Percentiles rank a stretch among this genome's conserved stretches.
These are phyloP conservation scores for Conchocele bisecta DNA, from an alignment of 2,888 invertebrate species.

Conservation along the genomic window DNA sequence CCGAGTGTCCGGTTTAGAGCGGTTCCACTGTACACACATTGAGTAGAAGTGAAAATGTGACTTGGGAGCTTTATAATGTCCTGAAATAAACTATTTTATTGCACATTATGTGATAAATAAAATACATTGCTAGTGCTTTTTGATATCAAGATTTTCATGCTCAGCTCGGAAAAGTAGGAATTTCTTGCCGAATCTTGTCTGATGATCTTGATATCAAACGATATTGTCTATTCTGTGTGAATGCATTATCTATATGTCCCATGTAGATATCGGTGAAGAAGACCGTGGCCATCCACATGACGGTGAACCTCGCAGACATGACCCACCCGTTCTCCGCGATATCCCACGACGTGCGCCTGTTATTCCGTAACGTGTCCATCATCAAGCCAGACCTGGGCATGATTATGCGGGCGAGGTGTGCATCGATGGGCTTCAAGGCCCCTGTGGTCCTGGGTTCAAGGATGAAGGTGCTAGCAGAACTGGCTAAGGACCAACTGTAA, in stretches of 20 bases:
- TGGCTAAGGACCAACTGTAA: conserved; percentile 81
- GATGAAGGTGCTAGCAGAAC: conserved; percentile 78
- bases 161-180: too few species aligned
- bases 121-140: too few species aligned
- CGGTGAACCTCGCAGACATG: conserved; percentile 65
- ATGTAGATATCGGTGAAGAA: conserved; percentile 74
- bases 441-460: conserved; percentile 77
- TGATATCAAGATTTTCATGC: too few species aligned
- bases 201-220: too few species aligned
- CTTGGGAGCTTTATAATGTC: too few species aligned
- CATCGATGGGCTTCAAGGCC: conserved; percentile 79
- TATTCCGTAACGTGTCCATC: conserved; percentile 80
- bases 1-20: too few species aligned
- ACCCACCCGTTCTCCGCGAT: conserved; percentile 54
- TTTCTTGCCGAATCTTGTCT: too few species aligned
- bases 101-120: too few species aligned
- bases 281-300: conserved; percentile 76
- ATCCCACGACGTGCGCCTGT: conserved; percentile 74
- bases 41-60: too few species aligned
- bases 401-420: conserved; percentile 80
- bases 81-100: too few species aligned
- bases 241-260: conserved; percentile 1
- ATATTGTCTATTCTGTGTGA: neutral
- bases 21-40: too few species aligned
- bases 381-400: conserved; percentile 78